Base-by-base conservation (phyloP, 2,888 invertebrate genomes). In the Melieria crassipennis region DNA sequence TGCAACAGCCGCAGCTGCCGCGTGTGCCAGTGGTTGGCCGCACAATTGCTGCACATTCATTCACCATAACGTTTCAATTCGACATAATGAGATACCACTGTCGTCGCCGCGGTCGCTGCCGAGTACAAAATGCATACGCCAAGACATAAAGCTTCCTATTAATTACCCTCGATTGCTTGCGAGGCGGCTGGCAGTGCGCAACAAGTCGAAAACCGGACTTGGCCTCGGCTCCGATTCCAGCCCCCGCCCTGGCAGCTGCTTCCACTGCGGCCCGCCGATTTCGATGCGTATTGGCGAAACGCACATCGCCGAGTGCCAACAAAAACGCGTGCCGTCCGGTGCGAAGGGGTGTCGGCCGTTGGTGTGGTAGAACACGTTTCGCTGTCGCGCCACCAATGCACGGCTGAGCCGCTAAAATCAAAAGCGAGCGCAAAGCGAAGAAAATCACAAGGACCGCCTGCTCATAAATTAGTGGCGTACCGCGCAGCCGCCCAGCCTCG, bases 21-120 rank as follows among this genome's bases (percentile, higher is more conserved):
- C 50, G 52, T 30, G 45, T 30, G 10, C 78, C 77, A 75, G 70
- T 68, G 65, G 61, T 71, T 67, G 16, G 57, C 56, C 66, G 5
- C 11, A 7, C 13, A 16, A 45, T 61, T 58, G 71, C 63, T 75
- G 71, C 75, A 77, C 79, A 81, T 82, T 79, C 79, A 78, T 81
- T 81, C 76, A 75, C 79, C 68, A 78, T 82, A 83, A 85, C 85
- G 84, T 84, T 84, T 85, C 84, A 85, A 85, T 85, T 84, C 84
- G 84, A 84, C 84, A 84, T 85, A 85, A 85, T 85, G 84, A 85
- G 79, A 84, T 81, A 83, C 79, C 81, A 82, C 47, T 69, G 13
- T 63, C 16, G 30, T n/a, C 62, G 56, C 56, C n/a, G 80, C 5
- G 47, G 61, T 52, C 56, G 69, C 70, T 65, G 62, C 69, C 68